These are phyloP conservation scores for Parazoanthus darwini DNA, from an alignment of 92 coral and sea anemone species.

Conservation along the genomic window DNA sequence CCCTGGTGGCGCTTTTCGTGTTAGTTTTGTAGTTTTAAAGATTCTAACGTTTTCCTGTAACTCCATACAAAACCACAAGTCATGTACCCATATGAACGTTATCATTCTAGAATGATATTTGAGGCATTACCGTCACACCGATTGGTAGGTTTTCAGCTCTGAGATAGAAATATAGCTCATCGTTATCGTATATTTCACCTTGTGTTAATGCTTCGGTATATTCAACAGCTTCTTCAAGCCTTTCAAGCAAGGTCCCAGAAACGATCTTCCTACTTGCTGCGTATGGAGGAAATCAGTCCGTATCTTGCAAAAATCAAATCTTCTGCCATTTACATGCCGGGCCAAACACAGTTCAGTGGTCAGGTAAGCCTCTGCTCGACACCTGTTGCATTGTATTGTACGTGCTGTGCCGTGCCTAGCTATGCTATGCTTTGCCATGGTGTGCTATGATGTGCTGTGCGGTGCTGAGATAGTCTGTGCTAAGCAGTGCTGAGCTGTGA, in stretches of 20 bases:
- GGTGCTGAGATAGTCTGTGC: background rate
- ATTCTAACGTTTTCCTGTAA: too few relatives aligned
- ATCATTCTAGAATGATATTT: too few relatives aligned
- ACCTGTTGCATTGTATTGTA: background rate
- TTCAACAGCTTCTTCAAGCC: conserved; percentile 79
- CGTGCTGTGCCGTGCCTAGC: background rate
- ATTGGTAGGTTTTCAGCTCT: too few relatives aligned
- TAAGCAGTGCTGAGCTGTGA: background rate
- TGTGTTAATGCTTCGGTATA: background rate
- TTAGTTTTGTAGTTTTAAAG: too few relatives aligned
- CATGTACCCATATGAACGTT: too few relatives aligned
- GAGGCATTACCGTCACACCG: too few relatives aligned
- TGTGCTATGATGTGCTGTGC: too few relatives aligned
- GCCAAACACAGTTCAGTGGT: conserved; percentile 90
- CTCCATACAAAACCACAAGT: too few relatives aligned
- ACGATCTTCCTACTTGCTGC: conserved; percentile 84
- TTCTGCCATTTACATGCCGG: conserved; percentile 97
- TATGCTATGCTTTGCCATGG: background rate
- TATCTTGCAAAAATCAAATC: conserved; percentile 77
- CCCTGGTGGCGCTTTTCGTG: too few relatives aligned
- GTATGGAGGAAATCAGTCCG: conserved; percentile 95
- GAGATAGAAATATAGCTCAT: too few relatives aligned
- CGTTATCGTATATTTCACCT: background rate
- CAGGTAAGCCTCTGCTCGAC: conserved; percentile 53
- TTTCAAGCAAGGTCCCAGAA: conserved; percentile 92